phyloP scores from a whole-genome alignment of 2,888 invertebrate genomes.

The Oscheius sp. region DNA sequence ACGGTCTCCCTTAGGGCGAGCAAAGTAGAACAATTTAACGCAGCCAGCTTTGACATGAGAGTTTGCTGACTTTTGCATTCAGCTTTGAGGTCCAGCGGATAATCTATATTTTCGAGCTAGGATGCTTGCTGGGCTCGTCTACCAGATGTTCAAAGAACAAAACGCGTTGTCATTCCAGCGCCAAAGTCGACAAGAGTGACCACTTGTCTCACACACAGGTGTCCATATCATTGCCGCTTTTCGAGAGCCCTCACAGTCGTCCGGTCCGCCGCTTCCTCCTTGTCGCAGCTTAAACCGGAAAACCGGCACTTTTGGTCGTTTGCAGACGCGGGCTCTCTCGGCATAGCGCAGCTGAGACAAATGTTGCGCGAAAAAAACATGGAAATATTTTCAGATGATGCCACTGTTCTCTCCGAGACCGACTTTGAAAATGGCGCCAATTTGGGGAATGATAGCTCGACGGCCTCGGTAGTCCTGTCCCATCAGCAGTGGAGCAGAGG shows the following conservation, averaged over 20 bases:
- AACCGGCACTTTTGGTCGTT: slow-evolving; percentile 16
- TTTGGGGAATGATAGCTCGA: slow-evolving; percentile 47
- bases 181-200: slow-evolving; percentile 4
- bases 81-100: no score
- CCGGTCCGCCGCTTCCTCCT: slow-evolving; percentile 26
- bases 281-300: slow-evolving; percentile 23
- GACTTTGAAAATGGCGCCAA: slow-evolving; percentile 68
- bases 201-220: background rate
- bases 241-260: slow-evolving; percentile 19
- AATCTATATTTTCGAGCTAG: background rate
- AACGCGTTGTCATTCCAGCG: background rate
- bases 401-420: slow-evolving; percentile 54
- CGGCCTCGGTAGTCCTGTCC: slow-evolving; percentile 55
- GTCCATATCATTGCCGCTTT: slow-evolving; percentile 28
- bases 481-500: slow-evolving; percentile 64
- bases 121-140: background rate
- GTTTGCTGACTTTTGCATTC: no score
- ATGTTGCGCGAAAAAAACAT: background rate
- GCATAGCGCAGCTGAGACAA: background rate
- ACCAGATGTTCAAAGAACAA: background rate
- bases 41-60: no score
- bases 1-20: no score
- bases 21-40: background rate
- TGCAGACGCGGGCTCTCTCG: background rate
- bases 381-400: slow-evolving; percentile 55